A percentile compares a stretch with the other conserved stretches of the same genome.
phyloP scores from a whole-genome alignment of 2,888 invertebrate genomes.

The Sarcophaga carnaria region DNA sequence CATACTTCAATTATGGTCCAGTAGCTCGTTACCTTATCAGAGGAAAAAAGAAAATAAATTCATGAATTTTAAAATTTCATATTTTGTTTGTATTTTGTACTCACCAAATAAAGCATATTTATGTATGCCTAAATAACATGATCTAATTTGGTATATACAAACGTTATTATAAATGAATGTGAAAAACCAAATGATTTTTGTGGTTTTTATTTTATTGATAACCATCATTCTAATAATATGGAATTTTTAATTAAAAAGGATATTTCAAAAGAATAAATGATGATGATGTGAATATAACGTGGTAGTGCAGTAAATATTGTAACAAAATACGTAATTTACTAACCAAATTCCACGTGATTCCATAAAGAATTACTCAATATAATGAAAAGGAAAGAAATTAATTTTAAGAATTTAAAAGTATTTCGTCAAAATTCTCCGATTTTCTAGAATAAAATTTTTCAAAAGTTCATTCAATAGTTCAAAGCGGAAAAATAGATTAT shows the following conservation, averaged over 20 bases:
- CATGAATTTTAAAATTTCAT: neutral
- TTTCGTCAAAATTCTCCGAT: too few relatives aligned
- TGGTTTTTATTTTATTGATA: conserved; percentile 34
- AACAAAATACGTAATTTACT: too few relatives aligned
- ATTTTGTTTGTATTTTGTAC: neutral
- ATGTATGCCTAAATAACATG: conserved; percentile 21
- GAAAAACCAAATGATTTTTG: conserved; percentile 38
- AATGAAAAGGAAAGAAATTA: too few relatives aligned
- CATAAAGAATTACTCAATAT: too few relatives aligned
- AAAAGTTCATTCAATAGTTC: too few relatives aligned
- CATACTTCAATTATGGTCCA: conserved; percentile 39
- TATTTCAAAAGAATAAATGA: neutral
- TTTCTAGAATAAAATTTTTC: too few relatives aligned
- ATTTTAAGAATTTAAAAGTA: too few relatives aligned
- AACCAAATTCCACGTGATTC: too few relatives aligned
- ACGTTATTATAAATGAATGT: conserved; percentile 9
- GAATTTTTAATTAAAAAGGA: conserved; percentile 34
- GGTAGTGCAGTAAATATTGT: too few relatives aligned
- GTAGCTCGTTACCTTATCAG: conserved; percentile 12
- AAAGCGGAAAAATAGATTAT: too few relatives aligned
- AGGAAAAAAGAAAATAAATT: neutral
- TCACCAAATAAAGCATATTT: conserved; percentile 30
- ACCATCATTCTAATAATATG: conserved; percentile 29
- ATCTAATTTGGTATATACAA: conserved; percentile 13
- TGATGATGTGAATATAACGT: too few relatives aligned